phyloP scores from a whole-genome alignment of 92 coral and sea anemone genomes.

The Desmophyllum pertusum region DNA sequence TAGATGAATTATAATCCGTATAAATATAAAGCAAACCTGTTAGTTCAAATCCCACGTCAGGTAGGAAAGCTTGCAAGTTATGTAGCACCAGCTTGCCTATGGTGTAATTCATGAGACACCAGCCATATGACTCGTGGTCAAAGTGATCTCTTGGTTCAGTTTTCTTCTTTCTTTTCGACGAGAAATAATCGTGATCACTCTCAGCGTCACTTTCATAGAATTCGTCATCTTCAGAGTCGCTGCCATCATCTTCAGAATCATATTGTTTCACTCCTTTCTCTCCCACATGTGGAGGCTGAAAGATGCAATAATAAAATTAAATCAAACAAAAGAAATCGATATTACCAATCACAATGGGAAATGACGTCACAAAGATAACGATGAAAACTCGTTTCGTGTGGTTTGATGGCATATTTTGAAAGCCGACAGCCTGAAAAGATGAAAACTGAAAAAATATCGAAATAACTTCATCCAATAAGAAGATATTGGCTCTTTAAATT shows the following conservation, averaged over 20 bases:
- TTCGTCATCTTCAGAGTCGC: conserved; percentile 76
- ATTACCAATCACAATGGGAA: too few species aligned
- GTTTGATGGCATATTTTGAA: too few species aligned
- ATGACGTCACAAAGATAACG: too few species aligned
- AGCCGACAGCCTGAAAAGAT: too few species aligned
- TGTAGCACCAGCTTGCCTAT: conserved; percentile 81
- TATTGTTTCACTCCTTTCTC: conserved; percentile 54
- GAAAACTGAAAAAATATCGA: too few species aligned
- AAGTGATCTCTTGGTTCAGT: conserved; percentile 85
- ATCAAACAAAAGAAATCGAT: too few species aligned
- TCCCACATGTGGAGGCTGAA: conserved; percentile 60
- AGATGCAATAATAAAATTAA: neutral
- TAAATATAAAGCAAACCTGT: conserved; percentile 61
- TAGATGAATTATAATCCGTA: too few species aligned
- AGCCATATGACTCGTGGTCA: conserved; percentile 87
- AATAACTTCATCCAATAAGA: too few species aligned
- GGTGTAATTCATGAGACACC: conserved; percentile 94
- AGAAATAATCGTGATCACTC: conserved; percentile 67
- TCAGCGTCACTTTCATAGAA: conserved; percentile 70
- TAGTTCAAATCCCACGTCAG: conserved; percentile 93
- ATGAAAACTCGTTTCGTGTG: too few species aligned
- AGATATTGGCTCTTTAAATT: too few species aligned
- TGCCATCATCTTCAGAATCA: conserved; percentile 81
- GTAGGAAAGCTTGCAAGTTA: conserved; percentile 78
- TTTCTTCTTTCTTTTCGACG: conserved; percentile 51